A percentile compares a stretch with the other conserved stretches of the same genome.
Conservation (phyloP, 1,140 invertebrate species). For the Drosophila ananassae region DNA sequence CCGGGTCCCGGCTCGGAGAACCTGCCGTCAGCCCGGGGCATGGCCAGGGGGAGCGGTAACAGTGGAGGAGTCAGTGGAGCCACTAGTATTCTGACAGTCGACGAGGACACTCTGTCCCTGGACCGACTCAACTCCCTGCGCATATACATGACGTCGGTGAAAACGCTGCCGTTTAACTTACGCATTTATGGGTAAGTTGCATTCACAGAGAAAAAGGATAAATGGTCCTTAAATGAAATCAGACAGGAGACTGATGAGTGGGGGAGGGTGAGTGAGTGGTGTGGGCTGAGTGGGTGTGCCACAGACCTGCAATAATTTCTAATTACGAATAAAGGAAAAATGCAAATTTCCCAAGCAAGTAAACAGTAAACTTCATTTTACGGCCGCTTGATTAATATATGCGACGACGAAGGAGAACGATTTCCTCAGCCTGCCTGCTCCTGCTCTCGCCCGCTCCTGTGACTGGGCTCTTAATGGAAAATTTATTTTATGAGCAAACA, state of each 20-base stretch:
- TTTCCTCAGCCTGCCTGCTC: constrained; percentile 15
- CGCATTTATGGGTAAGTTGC: constrained; percentile 82
- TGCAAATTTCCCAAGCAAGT: constrained; percentile 57
- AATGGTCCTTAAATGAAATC: constrained; percentile 23
- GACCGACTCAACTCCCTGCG: constrained; percentile 81
- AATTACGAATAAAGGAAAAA: constrained; percentile 57
- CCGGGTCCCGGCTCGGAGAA: constrained; percentile 38
- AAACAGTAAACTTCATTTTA: constrained; percentile 65
- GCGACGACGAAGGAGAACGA: constrained; percentile 25
- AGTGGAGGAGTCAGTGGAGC: constrained; percentile 29
- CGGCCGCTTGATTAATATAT: constrained; percentile 66
- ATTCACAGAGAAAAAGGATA: constrained; percentile 31
- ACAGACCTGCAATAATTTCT: constrained; percentile 55
- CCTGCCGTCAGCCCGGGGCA: constrained; percentile 37
- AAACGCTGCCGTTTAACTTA: constrained; percentile 83
- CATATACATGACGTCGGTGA: constrained; percentile 83
- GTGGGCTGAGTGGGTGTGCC: not conserved
- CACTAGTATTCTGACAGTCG: constrained; percentile 73
- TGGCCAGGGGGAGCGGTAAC: constrained; percentile 7
- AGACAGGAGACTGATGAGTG: constrained; percentile 23
- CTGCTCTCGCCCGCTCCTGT: not conserved
- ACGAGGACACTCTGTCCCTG: constrained; percentile 80
- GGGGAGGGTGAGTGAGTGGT: not conserved
- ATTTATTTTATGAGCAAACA: constrained; percentile 74
- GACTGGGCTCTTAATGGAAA: constrained; percentile 69